Percentiles rank a stretch among this genome's conserved stretches.
These are phyloP conservation scores for Himalopsyche japonica DNA, from an alignment of 2,888 invertebrate genomes.

Conservation along the genomic window DNA sequence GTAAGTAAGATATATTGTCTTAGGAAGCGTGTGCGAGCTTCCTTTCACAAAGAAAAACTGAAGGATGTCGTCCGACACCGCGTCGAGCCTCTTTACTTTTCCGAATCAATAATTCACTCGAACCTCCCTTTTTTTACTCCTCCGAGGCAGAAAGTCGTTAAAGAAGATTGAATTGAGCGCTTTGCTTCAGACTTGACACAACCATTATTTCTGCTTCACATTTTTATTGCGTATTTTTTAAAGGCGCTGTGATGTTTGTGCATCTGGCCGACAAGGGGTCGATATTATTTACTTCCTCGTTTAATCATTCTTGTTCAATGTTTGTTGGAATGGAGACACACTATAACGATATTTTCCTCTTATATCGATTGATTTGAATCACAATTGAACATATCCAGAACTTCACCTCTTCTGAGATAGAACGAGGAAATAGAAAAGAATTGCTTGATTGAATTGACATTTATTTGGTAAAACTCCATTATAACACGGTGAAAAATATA, in stretches of 20 bases:
- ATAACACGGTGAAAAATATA: no score
- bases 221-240: not conserved
- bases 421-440: no score
- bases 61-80: constrained; percentile 12
- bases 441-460: no score
- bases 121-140: not conserved
- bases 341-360: no score
- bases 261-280: not conserved
- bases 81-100: constrained; percentile 6
- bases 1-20: constrained; percentile 38
- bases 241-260: not conserved
- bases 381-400: no score
- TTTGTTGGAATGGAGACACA: no score
- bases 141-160: constrained; percentile 3
- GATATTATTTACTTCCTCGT: no score
- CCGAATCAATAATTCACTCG: constrained; percentile 30
- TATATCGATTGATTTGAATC: no score
- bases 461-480: no score
- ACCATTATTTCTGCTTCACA: not conserved
- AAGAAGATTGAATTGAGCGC: constrained; percentile 5
- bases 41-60: constrained; percentile 15
- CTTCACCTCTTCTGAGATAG: no score
- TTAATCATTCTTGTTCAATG: no score
- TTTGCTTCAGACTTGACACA: not conserved
- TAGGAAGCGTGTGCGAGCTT: constrained; percentile 3